Percentiles rank a stretch among this genome's conserved stretches.
phyloP scores from a whole-genome alignment of 1,140 invertebrate genomes.

The Phymorhynchus buccinoides region DNA sequence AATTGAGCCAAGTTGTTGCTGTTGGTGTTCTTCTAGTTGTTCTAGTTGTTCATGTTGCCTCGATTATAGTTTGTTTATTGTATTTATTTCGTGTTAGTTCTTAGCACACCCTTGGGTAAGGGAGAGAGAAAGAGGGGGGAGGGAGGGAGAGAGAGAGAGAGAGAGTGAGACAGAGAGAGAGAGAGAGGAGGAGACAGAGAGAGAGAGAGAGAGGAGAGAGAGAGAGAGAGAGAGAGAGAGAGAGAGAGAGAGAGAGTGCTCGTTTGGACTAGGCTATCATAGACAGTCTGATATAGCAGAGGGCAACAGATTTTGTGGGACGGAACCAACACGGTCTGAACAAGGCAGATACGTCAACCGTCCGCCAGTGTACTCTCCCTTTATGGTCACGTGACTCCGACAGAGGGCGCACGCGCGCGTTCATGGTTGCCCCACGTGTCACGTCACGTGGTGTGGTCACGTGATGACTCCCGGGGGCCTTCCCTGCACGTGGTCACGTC shows the following conservation, averaged over 20 bases:
- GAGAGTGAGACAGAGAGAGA: not conserved
- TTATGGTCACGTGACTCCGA: not conserved
- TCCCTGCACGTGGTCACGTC: too few species aligned
- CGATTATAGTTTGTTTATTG: too few species aligned
- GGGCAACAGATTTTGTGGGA: not conserved
- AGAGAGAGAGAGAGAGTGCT: not conserved
- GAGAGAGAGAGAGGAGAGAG: not conserved
- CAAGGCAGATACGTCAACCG: not conserved
- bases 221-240: not conserved
- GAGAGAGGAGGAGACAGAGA: not conserved
- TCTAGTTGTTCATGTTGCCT: too few species aligned
- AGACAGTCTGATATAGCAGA: not conserved
- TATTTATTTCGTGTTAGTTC: too few species aligned
- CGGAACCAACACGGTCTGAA: not conserved
- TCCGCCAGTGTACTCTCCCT: not conserved
- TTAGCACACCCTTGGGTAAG: not conserved
- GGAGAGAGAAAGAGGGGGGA: not conserved
- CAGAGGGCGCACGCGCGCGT: not conserved
- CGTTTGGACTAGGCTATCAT: too few species aligned
- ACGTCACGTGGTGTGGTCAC: not conserved
- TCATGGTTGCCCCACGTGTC: not conserved
- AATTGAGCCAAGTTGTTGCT: too few species aligned
- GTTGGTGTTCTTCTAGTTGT: too few species aligned
- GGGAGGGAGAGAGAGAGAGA: not conserved
- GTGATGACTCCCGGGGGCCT: not conserved